Evolutionary conservation across 1,140 invertebrate species (phyloP).

Genomic region (Cyclina sinensis): DNA sequence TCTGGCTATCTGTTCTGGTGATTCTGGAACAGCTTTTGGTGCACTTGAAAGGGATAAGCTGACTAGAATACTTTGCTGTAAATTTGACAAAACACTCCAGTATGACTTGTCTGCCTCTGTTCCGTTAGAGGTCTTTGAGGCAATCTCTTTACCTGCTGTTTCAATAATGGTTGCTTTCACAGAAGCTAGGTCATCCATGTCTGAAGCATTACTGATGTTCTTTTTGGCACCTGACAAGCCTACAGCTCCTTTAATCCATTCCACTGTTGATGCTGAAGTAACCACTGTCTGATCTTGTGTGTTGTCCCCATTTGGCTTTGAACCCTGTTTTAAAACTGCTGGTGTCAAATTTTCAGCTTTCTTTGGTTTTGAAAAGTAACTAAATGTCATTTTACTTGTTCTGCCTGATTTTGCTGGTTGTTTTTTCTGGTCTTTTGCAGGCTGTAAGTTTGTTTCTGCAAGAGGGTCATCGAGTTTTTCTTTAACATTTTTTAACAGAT

Average conservation of each 20-base stretch:
- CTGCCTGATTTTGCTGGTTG: not conserved
- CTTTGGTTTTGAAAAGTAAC: conserved; percentile 4
- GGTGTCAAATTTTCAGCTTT: not conserved
- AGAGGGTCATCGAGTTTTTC: conserved; percentile 17
- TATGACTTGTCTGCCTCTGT: conserved; percentile 3
- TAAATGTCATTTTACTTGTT: conserved; percentile 2
- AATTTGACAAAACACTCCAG: conserved; percentile 17
- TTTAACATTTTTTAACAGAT: not conserved
- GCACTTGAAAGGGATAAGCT: not conserved
- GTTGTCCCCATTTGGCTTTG: not conserved
- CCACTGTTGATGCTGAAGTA: not conserved
- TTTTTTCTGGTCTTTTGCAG: not conserved
- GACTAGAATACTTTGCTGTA: conserved; percentile 36
- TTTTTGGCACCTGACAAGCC: not conserved
- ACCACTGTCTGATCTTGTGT: not conserved
- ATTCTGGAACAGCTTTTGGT: conserved; percentile 22
- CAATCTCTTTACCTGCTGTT: not conserved
- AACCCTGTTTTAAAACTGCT: not conserved
- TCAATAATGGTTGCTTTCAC: no score
- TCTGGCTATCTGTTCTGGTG: conserved; percentile 53
- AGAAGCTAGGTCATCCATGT: not conserved
- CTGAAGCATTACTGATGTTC: not conserved
- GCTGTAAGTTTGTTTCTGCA: not conserved
- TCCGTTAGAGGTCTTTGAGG: not conserved
- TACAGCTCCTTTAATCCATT: not conserved